Evolutionary conservation across 2,888 invertebrate species (phyloP).

Genomic region (Chrysolina oricalcia): DNA sequence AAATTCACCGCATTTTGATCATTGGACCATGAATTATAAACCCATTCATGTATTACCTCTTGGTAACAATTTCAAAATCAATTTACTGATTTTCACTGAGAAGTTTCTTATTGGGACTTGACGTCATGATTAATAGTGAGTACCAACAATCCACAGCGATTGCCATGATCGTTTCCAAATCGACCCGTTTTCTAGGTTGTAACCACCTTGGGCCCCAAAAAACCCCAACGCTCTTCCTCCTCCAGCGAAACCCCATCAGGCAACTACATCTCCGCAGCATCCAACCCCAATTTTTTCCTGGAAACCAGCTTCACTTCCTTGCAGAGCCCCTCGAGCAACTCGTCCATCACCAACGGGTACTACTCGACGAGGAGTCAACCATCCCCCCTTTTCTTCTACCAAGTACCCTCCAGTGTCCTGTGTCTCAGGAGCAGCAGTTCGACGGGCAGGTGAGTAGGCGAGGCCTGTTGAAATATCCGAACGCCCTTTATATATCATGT

Average conservation of each 20-base stretch:
- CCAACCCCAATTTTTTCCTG: conserved; percentile 75
- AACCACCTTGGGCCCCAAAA: conserved; percentile 85
- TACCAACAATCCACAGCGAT: background rate
- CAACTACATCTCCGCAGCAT: conserved; percentile 65
- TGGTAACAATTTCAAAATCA: too few species aligned
- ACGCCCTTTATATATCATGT: too few species aligned
- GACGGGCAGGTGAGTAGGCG: conserved; percentile 3
- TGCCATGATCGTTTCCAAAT: background rate
- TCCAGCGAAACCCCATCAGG: conserved; percentile 63
- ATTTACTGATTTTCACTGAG: too few species aligned
- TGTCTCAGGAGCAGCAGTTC: background rate
- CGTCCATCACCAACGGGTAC: conserved; percentile 68
- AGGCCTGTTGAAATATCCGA: background rate
- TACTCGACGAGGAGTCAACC: conserved; percentile 66
- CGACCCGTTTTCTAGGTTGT: conserved; percentile 76
- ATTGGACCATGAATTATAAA: too few species aligned
- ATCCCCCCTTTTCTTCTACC: conserved; percentile 60
- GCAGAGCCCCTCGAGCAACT: conserved; percentile 72
- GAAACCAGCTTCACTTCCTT: conserved; percentile 86
- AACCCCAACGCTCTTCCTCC: conserved; percentile 78
- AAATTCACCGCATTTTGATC: too few species aligned
- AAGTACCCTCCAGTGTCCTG: conserved; percentile 9
- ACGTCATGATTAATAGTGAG: too few species aligned
- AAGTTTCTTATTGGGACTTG: too few species aligned
- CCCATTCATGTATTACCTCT: too few species aligned